Evolutionary conservation across 2,797 vertebrate genomes (phyloP).

Genomic region (Anabas testudineus): DNA sequence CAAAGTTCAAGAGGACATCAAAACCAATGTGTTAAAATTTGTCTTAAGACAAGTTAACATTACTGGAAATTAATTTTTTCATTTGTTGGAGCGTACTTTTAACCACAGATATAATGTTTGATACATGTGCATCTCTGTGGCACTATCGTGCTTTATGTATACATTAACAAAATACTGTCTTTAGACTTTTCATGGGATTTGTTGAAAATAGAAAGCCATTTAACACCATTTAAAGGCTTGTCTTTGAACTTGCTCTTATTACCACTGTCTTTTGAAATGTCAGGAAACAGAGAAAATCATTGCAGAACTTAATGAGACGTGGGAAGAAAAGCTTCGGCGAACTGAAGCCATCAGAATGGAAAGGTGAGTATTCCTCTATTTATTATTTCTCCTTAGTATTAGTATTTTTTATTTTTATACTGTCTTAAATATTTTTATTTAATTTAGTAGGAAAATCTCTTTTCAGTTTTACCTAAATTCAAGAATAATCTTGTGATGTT

Average conservation of each 20-base stretch:
- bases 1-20: too few species aligned
- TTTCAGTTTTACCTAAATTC: too few species aligned
- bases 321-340: conserved; percentile 97
- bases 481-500: too few species aligned
- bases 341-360: conserved; percentile 98
- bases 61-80: too few species aligned
- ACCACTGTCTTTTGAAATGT: conserved; percentile 32
- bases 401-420: background rate
- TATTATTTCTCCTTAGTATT: background rate
- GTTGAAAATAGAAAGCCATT: background rate
- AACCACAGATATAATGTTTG: too few species aligned
- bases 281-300: conserved; percentile 99
- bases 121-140: too few species aligned
- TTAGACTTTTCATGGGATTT: conserved; percentile 6
- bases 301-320: conserved; percentile 97
- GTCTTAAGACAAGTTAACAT: too few species aligned
- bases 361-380: conserved; percentile 80
- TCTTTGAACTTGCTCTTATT: background rate
- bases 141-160: background rate
- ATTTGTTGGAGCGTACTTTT: too few species aligned
- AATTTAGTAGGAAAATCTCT: too few species aligned
- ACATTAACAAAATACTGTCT: background rate
- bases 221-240: background rate
- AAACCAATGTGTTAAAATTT: too few species aligned
- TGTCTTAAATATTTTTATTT: too few species aligned